Percentiles rank a stretch among this genome's conserved stretches.
phyloP scores from a whole-genome alignment of 2,113 vertebrate genomes.

The Mastomys coucha region DNA sequence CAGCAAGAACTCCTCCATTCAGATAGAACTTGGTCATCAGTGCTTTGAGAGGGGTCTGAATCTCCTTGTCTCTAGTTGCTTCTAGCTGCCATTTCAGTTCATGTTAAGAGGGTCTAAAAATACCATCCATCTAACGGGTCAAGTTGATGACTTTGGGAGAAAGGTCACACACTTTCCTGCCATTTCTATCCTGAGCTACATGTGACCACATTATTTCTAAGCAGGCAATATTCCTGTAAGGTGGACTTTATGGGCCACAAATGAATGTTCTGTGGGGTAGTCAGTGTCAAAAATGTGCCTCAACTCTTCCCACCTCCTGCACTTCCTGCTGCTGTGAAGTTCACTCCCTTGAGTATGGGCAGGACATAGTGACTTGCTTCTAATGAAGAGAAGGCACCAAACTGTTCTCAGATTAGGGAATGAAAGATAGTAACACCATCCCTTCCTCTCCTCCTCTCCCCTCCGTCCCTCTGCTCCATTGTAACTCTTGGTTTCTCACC shows the following conservation, averaged over 20 bases:
- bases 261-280: background rate
- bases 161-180: background rate
- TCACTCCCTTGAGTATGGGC: background rate
- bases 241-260: background rate
- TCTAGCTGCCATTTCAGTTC: background rate
- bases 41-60: background rate
- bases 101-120: background rate
- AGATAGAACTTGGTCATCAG: background rate
- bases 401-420: background rate
- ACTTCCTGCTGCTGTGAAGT: background rate
- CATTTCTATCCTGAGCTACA: background rate
- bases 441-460: fast-evolving
- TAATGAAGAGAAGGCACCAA: background rate
- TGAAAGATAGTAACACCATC: background rate
- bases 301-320: background rate
- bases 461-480: background rate
- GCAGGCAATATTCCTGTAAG: background rate
- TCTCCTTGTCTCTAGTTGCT: background rate
- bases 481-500: background rate
- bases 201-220: background rate
- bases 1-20: background rate
- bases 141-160: background rate
- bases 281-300: background rate
- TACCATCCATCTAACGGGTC: background rate
- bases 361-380: background rate